phyloP scores from a whole-genome alignment of 1,140 invertebrate genomes.

The Anthonomus grandis region DNA sequence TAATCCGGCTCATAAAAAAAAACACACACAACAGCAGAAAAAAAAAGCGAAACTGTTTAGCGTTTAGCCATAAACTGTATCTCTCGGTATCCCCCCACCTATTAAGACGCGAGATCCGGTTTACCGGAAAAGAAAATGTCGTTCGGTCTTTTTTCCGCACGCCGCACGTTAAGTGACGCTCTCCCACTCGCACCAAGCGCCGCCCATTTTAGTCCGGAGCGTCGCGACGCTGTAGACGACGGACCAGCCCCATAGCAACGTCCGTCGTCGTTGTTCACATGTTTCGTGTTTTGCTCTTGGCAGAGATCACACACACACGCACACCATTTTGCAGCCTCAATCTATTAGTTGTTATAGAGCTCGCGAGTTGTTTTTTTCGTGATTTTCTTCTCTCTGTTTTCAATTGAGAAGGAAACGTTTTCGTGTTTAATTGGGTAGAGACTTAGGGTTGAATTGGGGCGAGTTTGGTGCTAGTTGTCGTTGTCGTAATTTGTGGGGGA shows the following conservation, averaged over 20 bases:
- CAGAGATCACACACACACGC: too few relatives aligned
- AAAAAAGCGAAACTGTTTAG: too few relatives aligned
- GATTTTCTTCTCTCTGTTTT: conserved; percentile 1
- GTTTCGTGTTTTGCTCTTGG: conserved; percentile 31
- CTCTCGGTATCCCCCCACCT: conserved; percentile 43
- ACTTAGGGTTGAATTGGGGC: too few relatives aligned
- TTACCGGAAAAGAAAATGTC: conserved; percentile 37
- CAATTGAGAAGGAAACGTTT: background rate
- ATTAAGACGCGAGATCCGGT: conserved; percentile 39
- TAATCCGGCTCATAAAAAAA: conserved; percentile 46
- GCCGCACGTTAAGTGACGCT: background rate
- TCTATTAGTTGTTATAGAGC: background rate
- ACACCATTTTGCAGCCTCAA: background rate
- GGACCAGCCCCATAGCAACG: conserved; percentile 47
- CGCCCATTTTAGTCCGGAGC: conserved; percentile 34
- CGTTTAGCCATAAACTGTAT: conserved; percentile 49
- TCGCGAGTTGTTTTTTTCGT: conserved; percentile 17
- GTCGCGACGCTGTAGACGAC: conserved; percentile 19
- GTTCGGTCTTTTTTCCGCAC: conserved; percentile 26
- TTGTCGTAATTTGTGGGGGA: conserved; percentile 21
- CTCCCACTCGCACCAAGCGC: conserved; percentile 16
- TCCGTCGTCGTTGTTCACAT: conserved; percentile 24
- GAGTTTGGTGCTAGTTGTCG: background rate
- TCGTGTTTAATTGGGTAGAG: too few relatives aligned
- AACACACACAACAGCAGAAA: too few relatives aligned